Conservation (phyloP, 2,113 vertebrate genomes). For the Copsychus sechellarum region DNA sequence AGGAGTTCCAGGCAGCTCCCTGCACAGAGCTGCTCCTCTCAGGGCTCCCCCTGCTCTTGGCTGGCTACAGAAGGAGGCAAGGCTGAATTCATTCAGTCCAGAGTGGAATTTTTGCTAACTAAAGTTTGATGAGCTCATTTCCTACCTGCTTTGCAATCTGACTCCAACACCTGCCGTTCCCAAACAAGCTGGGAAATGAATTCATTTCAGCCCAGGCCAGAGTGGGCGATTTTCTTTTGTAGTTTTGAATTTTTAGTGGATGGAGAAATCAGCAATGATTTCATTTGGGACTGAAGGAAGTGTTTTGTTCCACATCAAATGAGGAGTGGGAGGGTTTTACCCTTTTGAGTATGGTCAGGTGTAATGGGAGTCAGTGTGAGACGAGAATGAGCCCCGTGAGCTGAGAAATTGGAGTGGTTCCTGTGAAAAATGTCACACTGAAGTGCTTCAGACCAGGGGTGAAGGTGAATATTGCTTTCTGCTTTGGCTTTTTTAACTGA, state of each 20-base stretch:
- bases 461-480: background rate
- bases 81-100: background rate
- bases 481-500: background rate
- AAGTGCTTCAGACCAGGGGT: background rate
- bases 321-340: background rate
- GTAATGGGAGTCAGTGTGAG: background rate
- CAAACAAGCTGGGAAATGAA: conserved; percentile 23
- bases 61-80: background rate
- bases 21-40: background rate
- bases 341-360: background rate
- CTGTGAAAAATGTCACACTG: background rate
- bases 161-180: background rate
- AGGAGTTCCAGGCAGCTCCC: background rate
- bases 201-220: conserved; percentile 21
- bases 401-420: background rate
- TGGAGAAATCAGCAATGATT: conserved; percentile 47
- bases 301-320: background rate
- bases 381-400: background rate
- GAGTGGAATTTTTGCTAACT: background rate
- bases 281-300: conserved; percentile 10
- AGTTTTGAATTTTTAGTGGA: conserved; percentile 4
- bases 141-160: conserved; percentile 38
- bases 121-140: conserved; percentile 18
- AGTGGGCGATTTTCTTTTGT: conserved; percentile 23
- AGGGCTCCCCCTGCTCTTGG: background rate